Base-by-base conservation (phyloP, 2,797 vertebrate genomes). In the Limnodromus scolopaceus region DNA sequence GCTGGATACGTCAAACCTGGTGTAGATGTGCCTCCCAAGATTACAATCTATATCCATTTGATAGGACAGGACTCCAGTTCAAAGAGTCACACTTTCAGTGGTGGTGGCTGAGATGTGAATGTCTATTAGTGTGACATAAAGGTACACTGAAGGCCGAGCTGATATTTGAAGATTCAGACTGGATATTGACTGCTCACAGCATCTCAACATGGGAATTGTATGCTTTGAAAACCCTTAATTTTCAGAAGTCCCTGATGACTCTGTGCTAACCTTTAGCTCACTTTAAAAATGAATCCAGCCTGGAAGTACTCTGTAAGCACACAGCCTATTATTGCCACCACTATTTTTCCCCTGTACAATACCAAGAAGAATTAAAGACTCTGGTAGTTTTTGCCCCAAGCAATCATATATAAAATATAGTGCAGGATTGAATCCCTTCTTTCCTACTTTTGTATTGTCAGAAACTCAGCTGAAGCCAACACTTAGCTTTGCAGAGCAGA, bases 161-260 rank as follows among this genome's bases (percentile, higher is more conserved):
- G 75, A 10, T 65, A 43, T 55, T 49, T 69, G 69, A 46, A 89
- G 74, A 30, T 36, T 89, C 36, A 27, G 11, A 6, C 48, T 66
- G 58, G 64, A 39, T 91, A 36, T 80, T 94, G 85, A 45, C 68
- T 77, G 84, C 48, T 72, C 75, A 77, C 45, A 49, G 34, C 84
- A 75, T 60, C 86, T 94, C 81, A 87, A 23, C 3, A 1, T 65
- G 49, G 55, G 78, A 77, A 75, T 48, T 82, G 45, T 30, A 65
- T 2, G 4, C 71, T 75, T 54, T 95, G 95, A 92, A 96, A 95
- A 61, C 88, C 81, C 43, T 46, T 80, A 48, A 87, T 96, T 95
- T 96, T 89, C 89, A 66, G 38, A 83, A 93, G 58, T 84, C 69
- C 53, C 54, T 49, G 57, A 49, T 0, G 0, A 54, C n/a, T 65